Evolutionary conservation across 2,797 vertebrate genomes (phyloP).

Genomic region (Gallirallus australis): DNA sequence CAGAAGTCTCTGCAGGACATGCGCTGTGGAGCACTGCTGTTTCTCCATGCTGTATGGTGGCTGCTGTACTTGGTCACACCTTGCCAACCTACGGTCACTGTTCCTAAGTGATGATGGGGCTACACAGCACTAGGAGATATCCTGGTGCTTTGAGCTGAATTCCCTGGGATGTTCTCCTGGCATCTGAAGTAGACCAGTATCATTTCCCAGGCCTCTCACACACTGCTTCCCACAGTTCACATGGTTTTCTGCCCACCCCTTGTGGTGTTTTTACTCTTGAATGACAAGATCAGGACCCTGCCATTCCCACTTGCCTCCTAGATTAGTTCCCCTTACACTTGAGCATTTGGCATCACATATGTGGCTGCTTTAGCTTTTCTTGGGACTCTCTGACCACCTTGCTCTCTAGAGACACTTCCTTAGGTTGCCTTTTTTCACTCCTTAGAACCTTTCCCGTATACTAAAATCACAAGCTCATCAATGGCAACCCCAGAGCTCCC

Average conservation of each 20-base stretch:
- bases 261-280: neutral
- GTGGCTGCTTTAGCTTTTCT: neutral
- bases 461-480: neutral
- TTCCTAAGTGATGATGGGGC: neutral
- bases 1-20: rapidly evolving
- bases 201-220: neutral
- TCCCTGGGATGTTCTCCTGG: neutral
- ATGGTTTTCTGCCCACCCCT: neutral
- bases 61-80: neutral
- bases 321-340: neutral
- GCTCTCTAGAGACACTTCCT: neutral
- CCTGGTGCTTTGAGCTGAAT: neutral
- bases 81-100: neutral
- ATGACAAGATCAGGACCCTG: neutral
- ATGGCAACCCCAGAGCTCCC: neutral
- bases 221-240: neutral
- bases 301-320: neutral
- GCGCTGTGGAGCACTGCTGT: neutral
- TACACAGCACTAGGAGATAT: neutral
- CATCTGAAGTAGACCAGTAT: neutral
- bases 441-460: neutral
- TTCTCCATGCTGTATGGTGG: neutral
- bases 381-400: neutral
- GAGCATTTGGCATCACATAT: neutral
- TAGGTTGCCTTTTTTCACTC: neutral